Evolutionary conservation across 2,888 invertebrate species (phyloP).

Genomic region (Andrena bicolor): DNA sequence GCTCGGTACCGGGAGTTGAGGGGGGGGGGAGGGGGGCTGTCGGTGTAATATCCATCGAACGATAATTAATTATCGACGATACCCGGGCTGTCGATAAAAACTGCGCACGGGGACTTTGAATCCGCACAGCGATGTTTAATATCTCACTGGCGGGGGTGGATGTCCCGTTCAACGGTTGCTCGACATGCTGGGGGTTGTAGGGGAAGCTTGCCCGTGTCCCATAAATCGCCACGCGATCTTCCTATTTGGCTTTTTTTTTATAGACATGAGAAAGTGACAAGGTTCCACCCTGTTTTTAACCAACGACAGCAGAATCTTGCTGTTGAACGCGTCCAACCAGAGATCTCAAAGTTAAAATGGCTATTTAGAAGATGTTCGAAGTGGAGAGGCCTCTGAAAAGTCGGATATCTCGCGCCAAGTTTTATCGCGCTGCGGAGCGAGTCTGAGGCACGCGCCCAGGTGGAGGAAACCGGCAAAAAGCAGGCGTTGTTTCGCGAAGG

Average conservation of each 20-base stretch:
- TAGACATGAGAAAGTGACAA: no score
- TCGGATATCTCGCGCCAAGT: conserved; percentile 17
- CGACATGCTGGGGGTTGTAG: neutral
- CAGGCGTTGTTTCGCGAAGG: conserved; percentile 24
- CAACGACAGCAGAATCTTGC: no score
- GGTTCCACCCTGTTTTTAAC: no score
- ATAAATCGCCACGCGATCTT: no score
- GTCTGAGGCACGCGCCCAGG: conserved; percentile 29
- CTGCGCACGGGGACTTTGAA: conserved; percentile 29
- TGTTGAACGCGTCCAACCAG: neutral
- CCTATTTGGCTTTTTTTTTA: no score
- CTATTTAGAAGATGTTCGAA: conserved; percentile 32
- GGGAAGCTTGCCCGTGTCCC: no score
- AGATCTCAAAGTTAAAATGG: conserved; percentile 1
- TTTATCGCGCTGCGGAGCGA: conserved; percentile 1
- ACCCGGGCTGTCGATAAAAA: conserved; percentile 53
- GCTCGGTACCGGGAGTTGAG: neutral
- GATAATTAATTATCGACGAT: conserved; percentile 52
- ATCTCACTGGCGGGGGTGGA: neutral
- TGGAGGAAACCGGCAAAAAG: conserved; percentile 24
- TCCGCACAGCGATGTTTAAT: conserved; percentile 6
- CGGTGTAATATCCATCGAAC: conserved; percentile 51
- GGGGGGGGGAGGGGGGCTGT: neutral
- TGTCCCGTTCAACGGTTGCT: neutral
- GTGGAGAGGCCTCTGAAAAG: neutral